Evolutionary conservation across 2,113 vertebrate species (phyloP).

Genomic region (Sakesphorus luctuosus): DNA sequence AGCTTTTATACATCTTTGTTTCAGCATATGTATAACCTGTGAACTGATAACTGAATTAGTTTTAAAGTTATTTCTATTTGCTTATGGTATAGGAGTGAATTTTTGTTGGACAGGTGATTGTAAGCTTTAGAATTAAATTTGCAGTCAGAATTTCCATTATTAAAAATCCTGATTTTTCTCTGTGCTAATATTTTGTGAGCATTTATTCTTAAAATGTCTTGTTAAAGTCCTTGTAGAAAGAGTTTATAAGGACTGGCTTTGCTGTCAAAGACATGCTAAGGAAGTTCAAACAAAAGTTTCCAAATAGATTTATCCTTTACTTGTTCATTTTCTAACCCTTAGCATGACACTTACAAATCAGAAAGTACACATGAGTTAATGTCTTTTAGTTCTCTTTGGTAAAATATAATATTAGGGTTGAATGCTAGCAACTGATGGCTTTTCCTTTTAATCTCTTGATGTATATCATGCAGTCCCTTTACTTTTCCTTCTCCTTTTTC

Average conservation of each 20-base stretch:
- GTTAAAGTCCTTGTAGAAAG: slow-evolving; percentile 28
- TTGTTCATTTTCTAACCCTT: slow-evolving; percentile 55
- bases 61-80: background rate
- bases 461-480: background rate
- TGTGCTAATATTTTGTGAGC: background rate
- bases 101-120: background rate
- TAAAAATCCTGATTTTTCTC: background rate
- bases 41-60: background rate
- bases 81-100: background rate
- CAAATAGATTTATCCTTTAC: slow-evolving; percentile 61
- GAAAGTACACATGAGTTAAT: slow-evolving; percentile 43
- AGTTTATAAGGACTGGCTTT: slow-evolving; percentile 49
- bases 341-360: slow-evolving; percentile 48
- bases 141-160: background rate
- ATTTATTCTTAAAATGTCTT: slow-evolving; percentile 44
- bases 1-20: background rate
- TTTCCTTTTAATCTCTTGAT: slow-evolving; percentile 27
- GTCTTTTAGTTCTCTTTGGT: slow-evolving; percentile 42
- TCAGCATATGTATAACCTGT: background rate
- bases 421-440: background rate
- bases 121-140: background rate
- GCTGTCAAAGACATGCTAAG: slow-evolving; percentile 41
- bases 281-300: slow-evolving; percentile 57
- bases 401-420: background rate
- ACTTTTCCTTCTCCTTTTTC: background rate